Base-by-base conservation (phyloP, 2,888 invertebrate genomes). In the Noctua janthe region DNA sequence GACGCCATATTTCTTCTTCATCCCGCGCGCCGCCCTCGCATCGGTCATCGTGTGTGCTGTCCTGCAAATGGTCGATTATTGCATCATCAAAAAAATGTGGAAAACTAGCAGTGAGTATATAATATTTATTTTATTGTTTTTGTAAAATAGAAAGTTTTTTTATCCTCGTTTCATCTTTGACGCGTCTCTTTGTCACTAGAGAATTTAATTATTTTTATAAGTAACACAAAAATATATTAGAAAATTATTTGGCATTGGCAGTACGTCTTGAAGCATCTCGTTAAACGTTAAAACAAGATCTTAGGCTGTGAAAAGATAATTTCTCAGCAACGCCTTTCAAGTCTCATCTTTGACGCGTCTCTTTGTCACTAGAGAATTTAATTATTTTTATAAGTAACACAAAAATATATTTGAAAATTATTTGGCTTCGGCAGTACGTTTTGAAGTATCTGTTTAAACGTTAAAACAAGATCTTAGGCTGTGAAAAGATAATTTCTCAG, bases 11-110 rank as follows among this genome's bases (percentile, higher is more conserved):
- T 98, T 98, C 94, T 98, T 97, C 91, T 98, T 97, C 92, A 98
- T 98, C 86, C 98, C 98, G 6, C 98, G 97, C 78, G 97, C 98
- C 2, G 98, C 98, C 0, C 93, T 98, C 23, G 96, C 98, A 2
- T 98, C 98, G 0, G 98, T 99, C 72, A 98, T 98, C 89, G 98
- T 98, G 74, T 98, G 98, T 87, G 98, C 98, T 6, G 98, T 98
- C 0, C 95, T 98, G 73, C 98, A 98, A 88, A 98, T 98, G 98
- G 97, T 98, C 7, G 98, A 98, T 90, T 90, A 97, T 10, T 94
- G 95, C 43, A 97, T 98, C 73, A 89, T 98, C 43, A 96, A 96
- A 88, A 97, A 97, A 54, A 96, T 98, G 20, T 98, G 98, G 98
- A 96, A 94, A n/a, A 94, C 97, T 11, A 98, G 97, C 90, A 97